A percentile compares a stretch with the other conserved stretches of the same genome.
These are phyloP conservation scores for Acanthiza pusilla DNA, from an alignment of 2,797 vertebrate genomes.

Conservation along the genomic window DNA sequence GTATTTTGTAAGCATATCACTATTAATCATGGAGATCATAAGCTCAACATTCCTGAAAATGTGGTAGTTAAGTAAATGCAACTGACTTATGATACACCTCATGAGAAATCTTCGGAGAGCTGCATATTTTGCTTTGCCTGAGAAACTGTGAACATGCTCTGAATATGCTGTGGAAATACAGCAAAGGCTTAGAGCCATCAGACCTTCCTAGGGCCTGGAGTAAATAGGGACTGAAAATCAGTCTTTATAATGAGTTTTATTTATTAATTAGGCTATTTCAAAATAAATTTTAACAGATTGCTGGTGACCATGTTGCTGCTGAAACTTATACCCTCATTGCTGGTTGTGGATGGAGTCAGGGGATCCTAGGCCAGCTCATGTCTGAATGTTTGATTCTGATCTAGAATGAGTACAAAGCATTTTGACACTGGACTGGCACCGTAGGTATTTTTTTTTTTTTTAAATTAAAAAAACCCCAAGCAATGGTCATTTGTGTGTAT, in stretches of 20 bases:
- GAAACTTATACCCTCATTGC: neutral
- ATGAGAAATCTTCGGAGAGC: neutral
- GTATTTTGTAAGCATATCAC: neutral
- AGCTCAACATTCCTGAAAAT: slow-evolving; percentile 2
- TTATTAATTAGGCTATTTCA: neutral
- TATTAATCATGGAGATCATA: neutral
- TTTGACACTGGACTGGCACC: neutral
- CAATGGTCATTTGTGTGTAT: neutral
- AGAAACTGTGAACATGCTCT: neutral
- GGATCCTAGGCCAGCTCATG: neutral
- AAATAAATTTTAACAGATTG: neutral
- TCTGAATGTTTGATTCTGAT: neutral
- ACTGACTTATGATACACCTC: neutral
- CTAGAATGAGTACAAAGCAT: neutral
- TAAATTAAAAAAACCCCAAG: neutral
- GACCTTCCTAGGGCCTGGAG: neutral
- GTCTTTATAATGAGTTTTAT: neutral
- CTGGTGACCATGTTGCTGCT: neutral
- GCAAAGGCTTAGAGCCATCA: neutral
- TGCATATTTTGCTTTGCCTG: neutral
- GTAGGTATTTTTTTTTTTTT: neutral
- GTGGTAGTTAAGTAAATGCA: neutral
- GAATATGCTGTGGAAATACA: neutral
- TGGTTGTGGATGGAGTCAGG: neutral
- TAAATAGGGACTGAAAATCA: neutral